Evolutionary conservation across 2,113 vertebrate genomes (phyloP), one percentile per base, ranked within the genome.

Genomic region (Oxygymnocypris stewartii): DNA sequence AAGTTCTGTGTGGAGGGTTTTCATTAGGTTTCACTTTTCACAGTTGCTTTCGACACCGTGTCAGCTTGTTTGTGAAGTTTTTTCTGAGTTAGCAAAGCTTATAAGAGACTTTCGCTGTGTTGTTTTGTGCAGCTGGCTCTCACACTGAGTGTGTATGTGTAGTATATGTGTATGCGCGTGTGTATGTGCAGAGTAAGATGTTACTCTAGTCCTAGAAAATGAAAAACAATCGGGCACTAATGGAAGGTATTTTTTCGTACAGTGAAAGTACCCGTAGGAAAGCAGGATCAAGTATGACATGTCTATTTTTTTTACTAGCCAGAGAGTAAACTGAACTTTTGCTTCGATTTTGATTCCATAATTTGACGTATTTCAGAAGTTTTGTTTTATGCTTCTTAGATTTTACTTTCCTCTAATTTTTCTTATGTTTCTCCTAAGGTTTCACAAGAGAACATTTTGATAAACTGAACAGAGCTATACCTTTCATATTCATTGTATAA

Each of bases 1-100:
- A 77, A 84, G 49, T 63, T 75, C 25, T 67, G 42, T 63, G 69
- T 44, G 42, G 54, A 65, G 80, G 25, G 42, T 77, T 79, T 80
- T 86, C 57, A 78, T 83, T 89, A 79, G 44, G 85, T 74, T 71
- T 89, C 79, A 37, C 61, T 63, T 82, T 87, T 80, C 65, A 84
- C 65, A 84, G 61, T 44, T 78, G 35, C 86, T 84, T 88, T 88
- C 40, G 85, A 84, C 49, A 65, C 80, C 10, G 85, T 87, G 79
- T 88, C 83, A 79, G 81, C 80, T 79, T 67, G 81, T 76, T 86
- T 86, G 69, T 79, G 61, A 88, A 81, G 37, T 9, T 35, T 76
- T 74, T 49, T 31, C 57, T 76, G 84, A 88, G 76, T 73, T 86
- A 59, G 79, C 49, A 57, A 57, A 84, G 44, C 57, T 84, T 59